These are phyloP conservation scores for Heliangelus exortis DNA, from an alignment of 2,797 vertebrate genomes.

Conservation along the genomic window DNA sequence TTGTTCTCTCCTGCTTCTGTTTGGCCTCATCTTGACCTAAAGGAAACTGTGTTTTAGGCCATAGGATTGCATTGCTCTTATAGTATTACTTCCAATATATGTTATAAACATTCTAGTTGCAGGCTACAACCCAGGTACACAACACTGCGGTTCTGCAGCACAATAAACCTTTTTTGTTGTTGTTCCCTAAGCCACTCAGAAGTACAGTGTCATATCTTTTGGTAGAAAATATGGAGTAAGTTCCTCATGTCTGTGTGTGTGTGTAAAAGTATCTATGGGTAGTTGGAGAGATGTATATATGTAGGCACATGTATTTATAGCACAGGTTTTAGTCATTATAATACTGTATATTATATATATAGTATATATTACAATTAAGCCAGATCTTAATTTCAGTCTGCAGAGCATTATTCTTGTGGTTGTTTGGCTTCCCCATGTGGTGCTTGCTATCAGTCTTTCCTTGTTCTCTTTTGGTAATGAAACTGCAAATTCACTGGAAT, in stretches of 20 bases:
- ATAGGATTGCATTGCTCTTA: conserved; percentile 23
- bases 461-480: not conserved
- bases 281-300: not conserved
- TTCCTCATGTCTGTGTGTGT: not conserved
- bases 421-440: not conserved
- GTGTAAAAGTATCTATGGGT: not conserved
- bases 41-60: conserved; percentile 12
- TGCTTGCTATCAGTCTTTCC: not conserved
- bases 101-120: conserved; percentile 33
- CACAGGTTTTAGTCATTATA: not conserved
- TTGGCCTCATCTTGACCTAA: conserved; percentile 22
- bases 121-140: not conserved
- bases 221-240: not conserved
- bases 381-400: not conserved
- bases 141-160: not conserved
- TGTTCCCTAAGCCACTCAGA: not conserved
- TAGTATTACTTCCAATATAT: not conserved
- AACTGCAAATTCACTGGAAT: not conserved
- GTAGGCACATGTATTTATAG: not conserved
- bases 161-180: not conserved
- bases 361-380: not conserved
- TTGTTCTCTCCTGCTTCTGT: not conserved
- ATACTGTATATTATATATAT: too few species aligned
- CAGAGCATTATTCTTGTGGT: not conserved
- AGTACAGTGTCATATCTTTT: not conserved